These are phyloP conservation scores for Drosophila nigromelanica DNA, from an alignment of 1,140 invertebrate genomes.

Conservation along the genomic window DNA sequence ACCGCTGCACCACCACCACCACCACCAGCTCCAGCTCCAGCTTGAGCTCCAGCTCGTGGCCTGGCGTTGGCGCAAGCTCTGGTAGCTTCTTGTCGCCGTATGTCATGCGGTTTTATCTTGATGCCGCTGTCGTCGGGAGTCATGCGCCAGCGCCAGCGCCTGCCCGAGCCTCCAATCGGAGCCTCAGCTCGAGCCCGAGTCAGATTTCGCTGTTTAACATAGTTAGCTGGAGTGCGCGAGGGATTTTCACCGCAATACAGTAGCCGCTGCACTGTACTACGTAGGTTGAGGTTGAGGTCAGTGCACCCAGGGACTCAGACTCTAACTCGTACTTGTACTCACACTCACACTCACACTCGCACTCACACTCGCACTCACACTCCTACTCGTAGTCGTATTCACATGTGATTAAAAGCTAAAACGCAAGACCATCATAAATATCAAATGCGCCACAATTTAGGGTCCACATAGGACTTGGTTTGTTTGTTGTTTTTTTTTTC, in stretches of 20 bases:
- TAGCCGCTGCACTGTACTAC: conserved; percentile 61
- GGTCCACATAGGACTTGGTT: conserved; percentile 39
- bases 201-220: conserved; percentile 80
- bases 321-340: no score
- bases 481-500: no score
- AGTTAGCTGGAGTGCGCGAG: conserved; percentile 60
- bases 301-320: conserved; percentile 55
- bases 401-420: conserved; percentile 75
- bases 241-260: conserved; percentile 70
- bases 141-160: conserved; percentile 54
- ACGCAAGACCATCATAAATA: conserved; percentile 77
- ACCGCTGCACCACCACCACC: neutral
- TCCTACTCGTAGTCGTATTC: conserved; percentile 23
- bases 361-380: neutral
- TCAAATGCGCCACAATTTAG: conserved; percentile 79
- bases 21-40: neutral
- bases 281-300: conserved; percentile 75
- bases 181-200: conserved; percentile 39
- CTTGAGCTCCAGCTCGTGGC: conserved; percentile 51
- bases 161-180: conserved; percentile 29
- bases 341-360: no score
- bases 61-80: conserved; percentile 66
- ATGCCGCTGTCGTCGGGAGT: conserved; percentile 72
- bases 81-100: conserved; percentile 81
- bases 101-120: conserved; percentile 79